These are phyloP conservation scores for Rhynchotus rufescens DNA, from an alignment of 2,797 vertebrate genomes.

Conservation along the genomic window DNA sequence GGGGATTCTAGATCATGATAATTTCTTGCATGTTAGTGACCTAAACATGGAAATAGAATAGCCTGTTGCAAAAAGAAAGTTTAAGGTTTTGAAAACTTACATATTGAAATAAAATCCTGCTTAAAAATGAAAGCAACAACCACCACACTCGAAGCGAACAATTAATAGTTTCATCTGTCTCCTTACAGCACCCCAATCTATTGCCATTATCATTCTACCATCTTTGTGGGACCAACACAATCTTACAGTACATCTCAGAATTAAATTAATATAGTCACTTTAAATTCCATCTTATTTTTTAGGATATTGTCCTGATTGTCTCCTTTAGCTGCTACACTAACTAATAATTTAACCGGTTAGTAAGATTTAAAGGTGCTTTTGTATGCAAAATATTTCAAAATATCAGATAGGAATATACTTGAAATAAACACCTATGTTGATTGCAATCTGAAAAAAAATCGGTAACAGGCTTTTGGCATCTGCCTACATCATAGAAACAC, in stretches of 20 bases:
- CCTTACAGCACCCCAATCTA: background rate
- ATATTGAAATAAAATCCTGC: background rate
- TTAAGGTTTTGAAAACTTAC: background rate
- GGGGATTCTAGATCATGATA: background rate
- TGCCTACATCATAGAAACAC: background rate
- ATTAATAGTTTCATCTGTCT: background rate
- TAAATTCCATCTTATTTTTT: background rate
- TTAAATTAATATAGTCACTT: background rate
- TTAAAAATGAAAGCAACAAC: background rate
- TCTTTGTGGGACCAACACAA: background rate
- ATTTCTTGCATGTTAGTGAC: background rate
- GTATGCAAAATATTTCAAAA: background rate
- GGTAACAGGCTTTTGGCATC: background rate
- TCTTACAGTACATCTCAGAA: background rate
- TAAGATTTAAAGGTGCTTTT: background rate
- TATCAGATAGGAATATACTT: background rate
- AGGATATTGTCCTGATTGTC: fast-evolving
- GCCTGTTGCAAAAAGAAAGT: background rate
- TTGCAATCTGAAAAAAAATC: background rate
- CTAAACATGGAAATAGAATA: background rate
- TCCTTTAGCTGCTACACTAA: background rate
- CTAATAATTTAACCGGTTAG: background rate
- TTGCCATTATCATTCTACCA: background rate
- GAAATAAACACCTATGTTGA: background rate
- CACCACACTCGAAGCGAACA: background rate